These are phyloP conservation scores for Leucophenga varia DNA, from an alignment of 1,140 invertebrate species.

Conservation along the genomic window DNA sequence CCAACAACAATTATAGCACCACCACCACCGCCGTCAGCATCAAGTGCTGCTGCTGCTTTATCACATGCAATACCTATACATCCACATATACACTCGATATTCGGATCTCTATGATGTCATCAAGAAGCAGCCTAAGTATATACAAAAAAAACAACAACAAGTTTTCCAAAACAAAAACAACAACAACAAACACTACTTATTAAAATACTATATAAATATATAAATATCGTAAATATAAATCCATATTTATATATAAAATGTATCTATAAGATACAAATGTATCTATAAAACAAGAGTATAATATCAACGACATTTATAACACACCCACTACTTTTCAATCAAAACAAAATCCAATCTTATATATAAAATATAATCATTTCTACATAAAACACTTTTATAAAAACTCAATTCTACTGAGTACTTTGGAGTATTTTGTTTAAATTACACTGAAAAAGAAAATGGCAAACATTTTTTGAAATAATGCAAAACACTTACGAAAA, in stretches of 20 bases:
- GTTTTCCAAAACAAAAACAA: conserved; percentile 12
- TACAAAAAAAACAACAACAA: conserved; percentile 13
- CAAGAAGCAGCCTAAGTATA: conserved; percentile 15
- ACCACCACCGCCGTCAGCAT: conserved; percentile 24
- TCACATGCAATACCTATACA: conserved; percentile 54
- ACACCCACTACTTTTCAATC: no score
- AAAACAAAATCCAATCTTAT: no score
- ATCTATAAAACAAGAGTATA: no score
- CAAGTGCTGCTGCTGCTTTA: conserved; percentile 30
- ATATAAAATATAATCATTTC: no score
- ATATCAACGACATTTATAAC: no score
- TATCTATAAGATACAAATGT: no score
- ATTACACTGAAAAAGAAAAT: not conserved
- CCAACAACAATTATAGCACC: conserved; percentile 23
- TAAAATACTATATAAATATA: conserved; percentile 4
- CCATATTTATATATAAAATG: not conserved
- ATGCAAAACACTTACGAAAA: not conserved
- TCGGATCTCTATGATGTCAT: conserved; percentile 57
- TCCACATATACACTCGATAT: conserved; percentile 56
- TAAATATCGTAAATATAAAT: not conserved
- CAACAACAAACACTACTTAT: no score
- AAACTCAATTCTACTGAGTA: no score
- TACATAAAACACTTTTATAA: no score
- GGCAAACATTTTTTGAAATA: not conserved
- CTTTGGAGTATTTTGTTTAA: no score